Evolutionary conservation across 2,888 invertebrate species (phyloP).

Genomic region (Reticulitermes lucifugus): DNA sequence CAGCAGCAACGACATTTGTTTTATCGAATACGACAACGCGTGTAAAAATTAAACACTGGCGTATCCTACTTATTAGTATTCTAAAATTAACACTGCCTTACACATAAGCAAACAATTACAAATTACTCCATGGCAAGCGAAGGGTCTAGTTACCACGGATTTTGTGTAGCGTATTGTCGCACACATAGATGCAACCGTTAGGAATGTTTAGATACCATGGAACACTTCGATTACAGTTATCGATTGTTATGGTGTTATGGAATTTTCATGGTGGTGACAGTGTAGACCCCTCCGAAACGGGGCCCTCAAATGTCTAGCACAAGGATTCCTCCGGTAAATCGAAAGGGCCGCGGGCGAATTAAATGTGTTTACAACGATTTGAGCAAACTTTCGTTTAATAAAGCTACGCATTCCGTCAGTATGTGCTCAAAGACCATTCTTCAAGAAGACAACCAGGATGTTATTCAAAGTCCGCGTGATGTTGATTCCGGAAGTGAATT

Average conservation of each 20-base stretch:
- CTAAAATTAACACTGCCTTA: too few relatives aligned
- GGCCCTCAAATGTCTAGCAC: constrained; percentile 60
- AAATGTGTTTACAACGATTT: constrained; percentile 32
- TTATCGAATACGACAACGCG: too few relatives aligned
- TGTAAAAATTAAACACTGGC: too few relatives aligned
- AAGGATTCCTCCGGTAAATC: constrained; percentile 57
- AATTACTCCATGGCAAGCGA: too few relatives aligned
- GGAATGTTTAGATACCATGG: background rate
- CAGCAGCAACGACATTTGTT: too few relatives aligned
- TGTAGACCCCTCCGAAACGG: constrained; percentile 52
- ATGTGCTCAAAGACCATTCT: constrained; percentile 1
- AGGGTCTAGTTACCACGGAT: too few relatives aligned
- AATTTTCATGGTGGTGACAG: constrained; percentile 42
- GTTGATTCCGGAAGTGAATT: constrained; percentile 15
- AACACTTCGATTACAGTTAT: constrained; percentile 13
- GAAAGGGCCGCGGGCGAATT: constrained; percentile 59
- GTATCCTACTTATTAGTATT: too few relatives aligned
- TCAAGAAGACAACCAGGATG: constrained; percentile 45
- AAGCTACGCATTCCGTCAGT: background rate
- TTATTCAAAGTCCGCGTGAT: constrained; percentile 23
- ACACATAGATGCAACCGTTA: background rate
- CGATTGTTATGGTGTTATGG: constrained; percentile 23
- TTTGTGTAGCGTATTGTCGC: too few relatives aligned
- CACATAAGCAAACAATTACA: too few relatives aligned
- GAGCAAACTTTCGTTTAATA: constrained; percentile 3